A percentile compares a stretch with the other conserved stretches of the same genome.
These are phyloP conservation scores for Tapirus terrestris DNA, from an alignment of 2,113 vertebrate species.

Conservation along the genomic window DNA sequence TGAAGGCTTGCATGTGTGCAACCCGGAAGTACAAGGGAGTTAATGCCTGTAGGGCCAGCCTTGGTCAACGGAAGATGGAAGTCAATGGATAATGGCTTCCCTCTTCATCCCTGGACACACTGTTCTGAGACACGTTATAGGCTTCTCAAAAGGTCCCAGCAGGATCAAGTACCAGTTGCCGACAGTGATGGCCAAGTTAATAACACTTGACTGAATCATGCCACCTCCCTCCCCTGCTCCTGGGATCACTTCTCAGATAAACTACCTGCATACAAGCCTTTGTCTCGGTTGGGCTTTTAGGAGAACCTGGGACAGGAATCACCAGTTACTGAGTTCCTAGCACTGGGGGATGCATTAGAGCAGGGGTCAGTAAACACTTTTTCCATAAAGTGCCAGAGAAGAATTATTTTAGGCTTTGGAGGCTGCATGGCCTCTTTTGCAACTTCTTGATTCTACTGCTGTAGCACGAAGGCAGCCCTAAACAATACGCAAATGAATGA, in stretches of 20 bases:
- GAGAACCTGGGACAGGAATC: neutral
- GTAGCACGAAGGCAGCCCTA: neutral
- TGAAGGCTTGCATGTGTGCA: neutral
- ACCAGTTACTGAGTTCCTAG: neutral
- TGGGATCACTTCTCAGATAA: neutral
- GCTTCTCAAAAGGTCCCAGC: neutral
- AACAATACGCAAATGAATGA: constrained; percentile 22
- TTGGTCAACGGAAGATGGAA: neutral
- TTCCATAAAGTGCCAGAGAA: neutral
- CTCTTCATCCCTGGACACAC: neutral
- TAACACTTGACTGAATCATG: neutral
- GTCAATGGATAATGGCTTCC: neutral
- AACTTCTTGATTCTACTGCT: neutral
- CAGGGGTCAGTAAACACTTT: neutral
- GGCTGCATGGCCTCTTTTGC: neutral
- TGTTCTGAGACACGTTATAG: neutral
- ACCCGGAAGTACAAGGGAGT: neutral
- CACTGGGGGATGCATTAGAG: neutral
- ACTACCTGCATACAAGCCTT: neutral
- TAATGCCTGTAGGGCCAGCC: neutral
- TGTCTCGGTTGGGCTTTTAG: neutral
- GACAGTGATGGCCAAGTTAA: neutral
- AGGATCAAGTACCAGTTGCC: neutral
- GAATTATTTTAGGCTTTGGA: constrained; percentile 40
- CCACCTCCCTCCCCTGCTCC: neutral